Base-by-base conservation (phyloP, 2,113 vertebrate genomes). In the Nothocercus nigrocapillus region DNA sequence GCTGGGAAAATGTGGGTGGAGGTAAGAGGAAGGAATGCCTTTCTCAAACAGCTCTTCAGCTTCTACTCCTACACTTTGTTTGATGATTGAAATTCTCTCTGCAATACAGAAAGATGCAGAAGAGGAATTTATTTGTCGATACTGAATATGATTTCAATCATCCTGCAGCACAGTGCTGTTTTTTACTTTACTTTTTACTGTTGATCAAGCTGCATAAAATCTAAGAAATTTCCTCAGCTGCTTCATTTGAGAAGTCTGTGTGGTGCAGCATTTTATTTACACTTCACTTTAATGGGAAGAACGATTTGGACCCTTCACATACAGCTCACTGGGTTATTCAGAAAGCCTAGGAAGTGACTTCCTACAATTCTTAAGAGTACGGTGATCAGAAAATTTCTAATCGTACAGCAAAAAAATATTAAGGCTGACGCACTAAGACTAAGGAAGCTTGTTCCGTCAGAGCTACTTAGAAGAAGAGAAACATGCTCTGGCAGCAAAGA, bases 341-440 rank as follows among this genome's bases (percentile, higher is more conserved):
- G 49, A 22, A 90, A 72, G 24, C 6, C 17, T 18, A 44, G 47
- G 36, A 17, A 93, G 13, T n/a, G 61, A 5, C 5, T 68, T 81
- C 34, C 59, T n/a, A 10, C 25, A 66, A 21, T 34, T 79, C 47
- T 85, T 22, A 30, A 56, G 53, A 0, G 0, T 30, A 40, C 2
- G 15, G 74, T 64, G 19, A 76, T 8, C 7, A 13, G 28, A 49
- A 59, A n/a, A 30, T 58, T 76, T 51, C 47, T 69, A 67, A 89
- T 34, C 18, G 22, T 15, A 22, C 2, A 36, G 28, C 59, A n/a
- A 62, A 58, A 89, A 89, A 92, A 70, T 32, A 80, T 17, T 40
- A 61, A 62, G 32, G 20, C 81, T 64, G 47, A 56, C 32, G 66
- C 28, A 49, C 51, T 45, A 40, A 2, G 4, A 47, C 34, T 68